Percentiles rank a stretch among this genome's conserved stretches.
These are phyloP conservation scores for Poecilia wingei DNA, from an alignment of 2,797 vertebrate species.

Conservation along the genomic window DNA sequence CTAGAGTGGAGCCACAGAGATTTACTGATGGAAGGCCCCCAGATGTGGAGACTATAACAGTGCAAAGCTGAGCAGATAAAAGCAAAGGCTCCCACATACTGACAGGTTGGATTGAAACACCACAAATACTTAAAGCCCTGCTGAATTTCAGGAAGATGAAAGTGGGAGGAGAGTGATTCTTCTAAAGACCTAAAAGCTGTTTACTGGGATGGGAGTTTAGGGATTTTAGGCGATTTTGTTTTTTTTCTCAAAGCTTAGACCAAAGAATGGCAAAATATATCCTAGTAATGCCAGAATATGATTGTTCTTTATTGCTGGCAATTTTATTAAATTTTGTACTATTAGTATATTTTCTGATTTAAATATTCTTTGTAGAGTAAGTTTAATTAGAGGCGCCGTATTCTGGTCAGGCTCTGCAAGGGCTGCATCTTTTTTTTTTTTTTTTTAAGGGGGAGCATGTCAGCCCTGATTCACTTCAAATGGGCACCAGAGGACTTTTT, in stretches of 20 bases:
- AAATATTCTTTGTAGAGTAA: constrained; percentile 79
- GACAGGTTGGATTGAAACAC: constrained; percentile 82
- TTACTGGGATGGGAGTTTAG: constrained; percentile 30
- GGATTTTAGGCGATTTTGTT: constrained; percentile 31
- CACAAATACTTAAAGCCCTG: constrained; percentile 76
- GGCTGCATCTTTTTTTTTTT: constrained; percentile 79
- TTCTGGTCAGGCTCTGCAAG: constrained; percentile 85
- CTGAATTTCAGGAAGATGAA: constrained; percentile 73
- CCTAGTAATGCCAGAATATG: neutral
- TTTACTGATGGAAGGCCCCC: constrained; percentile 81
- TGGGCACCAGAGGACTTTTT: constrained; percentile 81
- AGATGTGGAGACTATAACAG: constrained; percentile 78
- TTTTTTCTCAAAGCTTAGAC: constrained; percentile 14
- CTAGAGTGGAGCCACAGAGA: constrained; percentile 73
- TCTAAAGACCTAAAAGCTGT: constrained; percentile 42
- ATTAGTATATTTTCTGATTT: constrained; percentile 26
- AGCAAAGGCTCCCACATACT: constrained; percentile 68
- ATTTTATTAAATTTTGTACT: neutral
- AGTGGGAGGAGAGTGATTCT: constrained; percentile 51
- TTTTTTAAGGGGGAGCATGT: constrained; percentile 84
- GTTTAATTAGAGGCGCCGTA: constrained; percentile 73
- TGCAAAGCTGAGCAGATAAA: constrained; percentile 76
- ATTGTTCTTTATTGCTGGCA: neutral
- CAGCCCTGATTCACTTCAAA: constrained; percentile 90
- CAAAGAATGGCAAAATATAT: constrained; percentile 22